Evolutionary conservation across 2,113 vertebrate genomes (phyloP).

Genomic region (Nanger granti): DNA sequence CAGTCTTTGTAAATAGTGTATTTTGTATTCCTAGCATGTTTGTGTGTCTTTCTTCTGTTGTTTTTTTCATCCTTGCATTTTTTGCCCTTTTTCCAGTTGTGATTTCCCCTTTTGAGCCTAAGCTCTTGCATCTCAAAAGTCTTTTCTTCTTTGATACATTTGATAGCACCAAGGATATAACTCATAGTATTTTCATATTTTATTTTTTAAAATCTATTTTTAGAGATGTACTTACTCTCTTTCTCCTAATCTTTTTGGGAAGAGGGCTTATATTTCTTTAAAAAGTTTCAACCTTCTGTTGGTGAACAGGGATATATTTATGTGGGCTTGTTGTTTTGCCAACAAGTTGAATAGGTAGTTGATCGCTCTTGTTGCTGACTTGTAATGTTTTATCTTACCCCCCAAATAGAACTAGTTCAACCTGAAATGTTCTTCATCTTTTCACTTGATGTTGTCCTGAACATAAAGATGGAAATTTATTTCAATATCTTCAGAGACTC

Average conservation of each 20-base stretch:
- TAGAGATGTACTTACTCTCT: background rate
- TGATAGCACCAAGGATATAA: background rate
- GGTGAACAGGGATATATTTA: background rate
- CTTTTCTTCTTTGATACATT: background rate
- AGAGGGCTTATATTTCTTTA: background rate
- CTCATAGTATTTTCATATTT: background rate
- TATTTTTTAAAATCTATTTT: background rate
- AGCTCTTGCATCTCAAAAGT: background rate
- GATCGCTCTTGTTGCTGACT: background rate
- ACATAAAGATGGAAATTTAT: background rate
- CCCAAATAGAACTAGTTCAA: background rate
- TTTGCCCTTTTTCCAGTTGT: background rate
- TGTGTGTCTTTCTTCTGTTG: no score
- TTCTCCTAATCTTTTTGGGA: background rate
- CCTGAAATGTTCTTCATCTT: background rate
- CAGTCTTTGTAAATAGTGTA: no score
- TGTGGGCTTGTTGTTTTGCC: background rate
- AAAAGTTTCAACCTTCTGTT: background rate
- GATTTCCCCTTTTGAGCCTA: background rate
- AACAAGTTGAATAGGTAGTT: background rate
- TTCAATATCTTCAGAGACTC: background rate
- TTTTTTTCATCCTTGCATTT: no score
- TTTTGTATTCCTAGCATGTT: no score
- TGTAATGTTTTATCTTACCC: background rate
- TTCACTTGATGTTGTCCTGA: background rate